phyloP scores from a whole-genome alignment of 1,140 invertebrate species.

The Spodoptera frugiperda region DNA sequence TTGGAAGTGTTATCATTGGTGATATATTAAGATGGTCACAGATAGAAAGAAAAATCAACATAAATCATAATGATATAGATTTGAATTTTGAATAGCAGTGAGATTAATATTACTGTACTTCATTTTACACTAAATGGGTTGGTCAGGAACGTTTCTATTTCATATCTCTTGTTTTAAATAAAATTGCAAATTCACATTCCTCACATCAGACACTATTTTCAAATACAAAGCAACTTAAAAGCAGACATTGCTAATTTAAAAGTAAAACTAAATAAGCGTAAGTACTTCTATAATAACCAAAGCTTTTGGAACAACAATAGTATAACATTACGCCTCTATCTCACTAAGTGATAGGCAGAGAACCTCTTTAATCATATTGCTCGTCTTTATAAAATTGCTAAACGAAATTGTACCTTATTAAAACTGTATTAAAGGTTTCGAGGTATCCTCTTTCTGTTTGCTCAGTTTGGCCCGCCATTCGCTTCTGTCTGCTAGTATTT shows the following conservation, averaged over 20 bases:
- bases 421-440: conserved; percentile 67
- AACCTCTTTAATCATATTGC: neutral
- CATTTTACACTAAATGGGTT: too few relatives aligned
- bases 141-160: too few relatives aligned
- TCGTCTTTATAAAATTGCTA: neutral
- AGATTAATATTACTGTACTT: too few relatives aligned
- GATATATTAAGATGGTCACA: too few relatives aligned
- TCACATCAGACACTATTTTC: neutral
- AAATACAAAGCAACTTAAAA: neutral
- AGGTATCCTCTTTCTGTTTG: conserved; percentile 47
- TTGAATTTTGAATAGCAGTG: too few relatives aligned
- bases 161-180: neutral
- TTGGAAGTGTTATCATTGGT: too few relatives aligned
- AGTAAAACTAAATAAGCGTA: conserved; percentile 33
- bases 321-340: neutral
- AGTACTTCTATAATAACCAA: neutral
- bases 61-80: too few relatives aligned
- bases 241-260: neutral
- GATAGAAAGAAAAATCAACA: too few relatives aligned
- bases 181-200: neutral
- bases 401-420: conserved; percentile 40
- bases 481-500: conserved; percentile 89
- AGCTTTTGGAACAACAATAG: neutral
- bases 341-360: neutral
- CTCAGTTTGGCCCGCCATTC: conserved; percentile 85